Evolutionary conservation across 2,888 invertebrate genomes (phyloP).

Genomic region (Gymnosoma rotundatum): DNA sequence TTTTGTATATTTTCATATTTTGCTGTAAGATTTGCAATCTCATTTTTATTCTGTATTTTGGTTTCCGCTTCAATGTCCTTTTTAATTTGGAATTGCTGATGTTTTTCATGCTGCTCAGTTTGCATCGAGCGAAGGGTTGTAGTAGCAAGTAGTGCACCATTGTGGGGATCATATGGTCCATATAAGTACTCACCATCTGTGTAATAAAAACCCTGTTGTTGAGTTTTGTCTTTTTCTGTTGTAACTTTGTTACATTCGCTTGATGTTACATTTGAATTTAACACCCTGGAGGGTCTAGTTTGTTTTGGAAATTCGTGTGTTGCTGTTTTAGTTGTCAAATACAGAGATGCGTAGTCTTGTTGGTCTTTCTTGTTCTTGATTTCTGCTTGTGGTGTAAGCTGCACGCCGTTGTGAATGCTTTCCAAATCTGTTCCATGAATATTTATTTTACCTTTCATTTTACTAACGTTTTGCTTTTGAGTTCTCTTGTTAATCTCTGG

Average conservation of each 20-base stretch:
- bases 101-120: conserved; percentile 43
- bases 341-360: background rate
- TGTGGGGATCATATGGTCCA: conserved; percentile 72
- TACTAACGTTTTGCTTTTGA: conserved; percentile 20
- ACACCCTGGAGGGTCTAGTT: conserved; percentile 34
- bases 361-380: conserved; percentile 57
- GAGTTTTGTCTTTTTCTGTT: conserved; percentile 44
- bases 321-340: conserved; percentile 8
- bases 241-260: conserved; percentile 26
- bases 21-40: conserved; percentile 77
- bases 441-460: conserved; percentile 11
- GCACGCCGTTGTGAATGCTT: conserved; percentile 64
- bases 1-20: conserved; percentile 81
- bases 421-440: conserved; percentile 69
- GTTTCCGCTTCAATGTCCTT: conserved; percentile 65
- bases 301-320: conserved; percentile 58
- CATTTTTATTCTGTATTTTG: conserved; percentile 72
- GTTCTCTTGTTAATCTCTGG: conserved; percentile 17
- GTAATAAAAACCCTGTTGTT: conserved; percentile 74
- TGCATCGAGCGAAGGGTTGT: conserved; percentile 24
- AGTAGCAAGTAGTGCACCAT: conserved; percentile 28
- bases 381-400: conserved; percentile 59
- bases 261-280: conserved; percentile 50
- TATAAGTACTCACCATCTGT: conserved; percentile 76
- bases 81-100: conserved; percentile 55